Conservation (phyloP, 2,888 invertebrate species). For the Drosophila hawaiiensis region DNA sequence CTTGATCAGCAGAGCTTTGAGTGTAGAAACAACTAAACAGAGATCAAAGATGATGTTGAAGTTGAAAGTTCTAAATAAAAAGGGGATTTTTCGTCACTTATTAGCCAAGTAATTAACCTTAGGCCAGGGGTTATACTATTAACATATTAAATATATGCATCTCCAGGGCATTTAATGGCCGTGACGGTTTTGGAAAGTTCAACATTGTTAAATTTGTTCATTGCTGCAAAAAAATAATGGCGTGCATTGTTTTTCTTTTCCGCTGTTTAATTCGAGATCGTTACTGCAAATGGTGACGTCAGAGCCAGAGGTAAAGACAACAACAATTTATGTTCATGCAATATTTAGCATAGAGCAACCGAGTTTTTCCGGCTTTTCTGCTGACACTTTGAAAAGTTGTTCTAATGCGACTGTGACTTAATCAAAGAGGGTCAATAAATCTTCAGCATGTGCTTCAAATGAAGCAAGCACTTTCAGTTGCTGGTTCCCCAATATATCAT, state of each 20-base stretch:
- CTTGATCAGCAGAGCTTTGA: background rate
- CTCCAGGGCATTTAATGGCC: background rate
- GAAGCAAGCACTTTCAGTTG: background rate
- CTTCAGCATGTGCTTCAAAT: background rate
- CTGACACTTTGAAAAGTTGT: slow-evolving; percentile 36
- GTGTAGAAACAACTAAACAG: background rate
- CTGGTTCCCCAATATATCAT: background rate
- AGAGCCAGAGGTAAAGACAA: slow-evolving; percentile 21
- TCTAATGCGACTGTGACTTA: background rate
- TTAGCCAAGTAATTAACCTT: background rate
- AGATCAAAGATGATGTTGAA: background rate
- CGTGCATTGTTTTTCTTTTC: slow-evolving; percentile 29
- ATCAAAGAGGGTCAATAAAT: slow-evolving; percentile 4
- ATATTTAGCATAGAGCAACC: background rate
- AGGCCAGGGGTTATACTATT: background rate
- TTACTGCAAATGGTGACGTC: slow-evolving; percentile 22
- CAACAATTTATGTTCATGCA: slow-evolving; percentile 7
- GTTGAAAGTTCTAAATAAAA: background rate
- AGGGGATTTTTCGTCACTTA: background rate
- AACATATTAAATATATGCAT: background rate
- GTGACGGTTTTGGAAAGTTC: background rate
- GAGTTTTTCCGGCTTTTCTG: slow-evolving; percentile 24
- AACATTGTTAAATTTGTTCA: background rate
- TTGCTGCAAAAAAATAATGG: background rate
- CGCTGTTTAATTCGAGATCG: slow-evolving; percentile 20